Base-by-base conservation (phyloP, 2,113 vertebrate genomes). In the Phoenicopterus ruber region DNA sequence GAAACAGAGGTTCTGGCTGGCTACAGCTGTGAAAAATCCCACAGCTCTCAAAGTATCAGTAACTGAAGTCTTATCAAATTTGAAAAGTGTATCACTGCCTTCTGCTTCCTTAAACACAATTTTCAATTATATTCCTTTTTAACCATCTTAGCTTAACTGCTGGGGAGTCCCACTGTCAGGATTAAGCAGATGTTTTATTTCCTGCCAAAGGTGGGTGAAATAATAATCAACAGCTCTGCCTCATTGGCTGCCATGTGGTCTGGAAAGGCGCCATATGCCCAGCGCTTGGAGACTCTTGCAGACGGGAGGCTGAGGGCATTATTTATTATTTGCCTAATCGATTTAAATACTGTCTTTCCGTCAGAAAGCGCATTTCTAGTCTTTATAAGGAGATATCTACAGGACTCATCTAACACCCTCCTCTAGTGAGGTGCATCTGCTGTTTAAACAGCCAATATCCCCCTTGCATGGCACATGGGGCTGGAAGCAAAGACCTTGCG, bases 161-260 rank as follows among this genome's bases (percentile, higher is more conserved):
- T 96, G 44, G 40, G 83, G 57, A 67, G 50, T 52, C 72, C 61
- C 70, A 59, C 73, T 79, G 72, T 89, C 84, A 91, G 57, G 61
- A 84, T 84, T 59, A 87, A 91, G 71, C 69, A 92, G 96, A 67
- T 93, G 85, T 86, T 92, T 77, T 80, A 82, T 90, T 88, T 94
- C 54, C 86, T 93, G 82, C 49, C 81, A 73, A 88, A 96, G 95
- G 82, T 93, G 66, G 40, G 82, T 83, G 54, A 95, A 95, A 88
- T 82, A 93, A 74, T 78, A 79, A 77, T 57, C 66, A 63, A 85
- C 82, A 93, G 52, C 71, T 92, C 91, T 93, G 86, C 90, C 42
- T 90, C 88, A 67, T 7, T 90, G 93, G 79, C 85, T 40, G 36
- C 73, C 70, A 66, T 36, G 90, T 79, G 71, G 38, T 79, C 82